These are phyloP conservation scores for Spatulosminthurus flaviceps DNA, from an alignment of 2,888 invertebrate species.

Conservation along the genomic window DNA sequence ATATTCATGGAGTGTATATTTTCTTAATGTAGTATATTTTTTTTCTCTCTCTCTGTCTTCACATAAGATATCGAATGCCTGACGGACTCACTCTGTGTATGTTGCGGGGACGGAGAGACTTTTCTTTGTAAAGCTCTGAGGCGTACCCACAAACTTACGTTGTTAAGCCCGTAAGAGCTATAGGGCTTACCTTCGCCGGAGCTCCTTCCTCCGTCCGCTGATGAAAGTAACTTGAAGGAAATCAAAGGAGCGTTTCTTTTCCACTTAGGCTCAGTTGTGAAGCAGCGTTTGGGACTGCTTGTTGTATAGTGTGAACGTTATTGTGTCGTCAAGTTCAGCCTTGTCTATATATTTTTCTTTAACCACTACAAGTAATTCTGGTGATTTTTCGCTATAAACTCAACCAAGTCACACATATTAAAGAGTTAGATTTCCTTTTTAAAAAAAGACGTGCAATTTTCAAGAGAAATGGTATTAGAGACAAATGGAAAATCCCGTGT, in stretches of 20 bases:
- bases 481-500: no score
- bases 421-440: no score
- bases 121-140: neutral
- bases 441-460: no score
- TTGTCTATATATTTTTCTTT: neutral
- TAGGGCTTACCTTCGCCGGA: neutral
- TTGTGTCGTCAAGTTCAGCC: neutral
- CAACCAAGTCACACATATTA: no score
- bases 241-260: neutral
- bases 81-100: no score
- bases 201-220: no score
- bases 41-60: neutral
- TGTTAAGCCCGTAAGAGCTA: neutral
- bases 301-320: neutral
- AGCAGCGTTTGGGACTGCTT: conserved; percentile 8
- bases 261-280: neutral
- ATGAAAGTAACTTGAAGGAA: conserved; percentile 26
- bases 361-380: neutral
- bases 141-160: conserved; percentile 12
- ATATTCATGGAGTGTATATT: neutral
- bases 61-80: neutral
- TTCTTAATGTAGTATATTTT: neutral
- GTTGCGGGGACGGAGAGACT: neutral
- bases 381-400: no score
- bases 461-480: no score